phyloP scores from a whole-genome alignment of 1,140 invertebrate genomes.

The Hypothenemus hampei region DNA sequence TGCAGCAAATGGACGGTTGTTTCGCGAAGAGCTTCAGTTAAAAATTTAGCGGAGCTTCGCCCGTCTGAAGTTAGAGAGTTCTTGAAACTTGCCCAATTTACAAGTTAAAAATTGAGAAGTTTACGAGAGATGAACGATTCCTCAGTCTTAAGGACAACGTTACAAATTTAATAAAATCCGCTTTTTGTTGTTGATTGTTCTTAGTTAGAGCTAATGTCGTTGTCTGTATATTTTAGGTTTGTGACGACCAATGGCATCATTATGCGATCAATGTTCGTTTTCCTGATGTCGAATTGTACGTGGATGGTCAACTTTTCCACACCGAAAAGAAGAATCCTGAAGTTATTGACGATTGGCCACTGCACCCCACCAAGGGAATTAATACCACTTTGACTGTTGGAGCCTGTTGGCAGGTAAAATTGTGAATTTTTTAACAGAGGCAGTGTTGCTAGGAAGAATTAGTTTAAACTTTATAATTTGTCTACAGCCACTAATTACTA shows the following conservation, averaged over 20 bases:
- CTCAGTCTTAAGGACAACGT: background rate
- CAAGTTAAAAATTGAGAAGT: slow-evolving; percentile 6
- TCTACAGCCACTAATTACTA: no score
- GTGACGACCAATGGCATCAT: slow-evolving; percentile 98
- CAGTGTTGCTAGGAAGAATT: no score
- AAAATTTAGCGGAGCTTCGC: background rate
- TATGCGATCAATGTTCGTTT: slow-evolving; percentile 91
- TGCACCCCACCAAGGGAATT: slow-evolving; percentile 89
- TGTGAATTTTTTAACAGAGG: no score
- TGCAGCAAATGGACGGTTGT: background rate
- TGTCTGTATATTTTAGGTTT: slow-evolving; percentile 77
- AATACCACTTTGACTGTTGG: slow-evolving; percentile 93
- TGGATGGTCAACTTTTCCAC: slow-evolving; percentile 82
- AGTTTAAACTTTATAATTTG: no score
- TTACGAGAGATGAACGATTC: background rate
- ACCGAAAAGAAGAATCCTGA: slow-evolving; percentile 85
- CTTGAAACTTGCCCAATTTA: slow-evolving; percentile 2
- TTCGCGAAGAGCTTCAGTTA: background rate
- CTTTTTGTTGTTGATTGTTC: no score
- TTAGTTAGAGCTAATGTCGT: no score
- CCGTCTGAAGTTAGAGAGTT: background rate
- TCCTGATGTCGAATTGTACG: slow-evolving; percentile 79
- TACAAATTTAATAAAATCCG: slow-evolving; percentile 8
- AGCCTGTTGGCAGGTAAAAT: slow-evolving; percentile 91
- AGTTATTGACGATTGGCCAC: slow-evolving; percentile 99